Evolutionary conservation across 2,113 vertebrate species (phyloP).

Genomic region (Boulengeromyrus knoepffleri): DNA sequence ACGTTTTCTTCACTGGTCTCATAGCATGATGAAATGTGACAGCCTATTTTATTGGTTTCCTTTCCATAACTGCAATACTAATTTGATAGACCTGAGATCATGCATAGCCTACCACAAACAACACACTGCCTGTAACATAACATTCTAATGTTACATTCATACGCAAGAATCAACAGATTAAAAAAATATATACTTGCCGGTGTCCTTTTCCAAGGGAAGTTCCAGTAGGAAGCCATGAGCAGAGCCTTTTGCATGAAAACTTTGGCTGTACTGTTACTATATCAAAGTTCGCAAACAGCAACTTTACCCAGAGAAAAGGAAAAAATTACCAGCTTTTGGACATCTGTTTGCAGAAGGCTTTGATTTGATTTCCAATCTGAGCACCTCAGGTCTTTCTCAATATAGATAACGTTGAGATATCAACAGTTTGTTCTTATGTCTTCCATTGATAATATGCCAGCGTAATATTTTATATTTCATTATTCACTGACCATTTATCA

Average conservation of each 20-base stretch:
- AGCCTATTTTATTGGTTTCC: background rate
- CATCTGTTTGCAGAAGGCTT: background rate
- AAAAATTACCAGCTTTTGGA: background rate
- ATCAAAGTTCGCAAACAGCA: background rate
- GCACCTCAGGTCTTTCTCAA: background rate
- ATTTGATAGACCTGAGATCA: background rate
- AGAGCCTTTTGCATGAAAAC: background rate
- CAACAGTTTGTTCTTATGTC: background rate
- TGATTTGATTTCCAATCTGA: background rate
- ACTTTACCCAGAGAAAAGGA: background rate
- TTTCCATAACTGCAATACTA: background rate
- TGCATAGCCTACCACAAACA: background rate
- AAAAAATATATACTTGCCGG: background rate
- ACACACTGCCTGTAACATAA: background rate
- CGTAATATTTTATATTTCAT: background rate
- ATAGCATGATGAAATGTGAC: background rate
- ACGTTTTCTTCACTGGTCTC: background rate
- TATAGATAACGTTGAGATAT: background rate
- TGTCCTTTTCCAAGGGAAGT: background rate
- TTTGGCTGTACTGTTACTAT: background rate
- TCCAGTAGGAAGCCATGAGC: background rate
- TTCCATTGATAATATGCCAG: background rate
- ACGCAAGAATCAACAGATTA: background rate
- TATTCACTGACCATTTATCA: background rate
- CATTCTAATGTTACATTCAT: background rate